phyloP scores from a whole-genome alignment of 2,888 invertebrate species.

The Aphidius colemani region DNA sequence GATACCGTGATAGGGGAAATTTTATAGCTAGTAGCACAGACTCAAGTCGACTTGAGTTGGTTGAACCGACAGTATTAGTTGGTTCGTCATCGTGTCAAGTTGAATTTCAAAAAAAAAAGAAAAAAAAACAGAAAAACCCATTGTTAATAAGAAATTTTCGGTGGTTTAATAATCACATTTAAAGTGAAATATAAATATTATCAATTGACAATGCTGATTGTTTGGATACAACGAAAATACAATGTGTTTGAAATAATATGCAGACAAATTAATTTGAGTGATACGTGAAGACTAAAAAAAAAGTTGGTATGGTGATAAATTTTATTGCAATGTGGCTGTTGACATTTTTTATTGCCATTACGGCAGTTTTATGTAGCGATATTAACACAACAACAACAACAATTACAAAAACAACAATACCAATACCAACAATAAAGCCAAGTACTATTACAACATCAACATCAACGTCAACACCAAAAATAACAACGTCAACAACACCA shows the following conservation, averaged over 20 bases:
- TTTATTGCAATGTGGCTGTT: constrained; percentile 50
- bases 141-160: background rate
- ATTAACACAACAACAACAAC: constrained; percentile 10
- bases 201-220: constrained; percentile 15
- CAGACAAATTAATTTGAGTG: constrained; percentile 24
- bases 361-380: constrained; percentile 50
- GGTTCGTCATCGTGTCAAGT: constrained; percentile 2
- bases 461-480: background rate
- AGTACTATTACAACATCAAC: background rate
- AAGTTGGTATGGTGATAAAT: constrained; percentile 28
- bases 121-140: background rate
- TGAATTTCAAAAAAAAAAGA: background rate
- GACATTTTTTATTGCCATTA: constrained; percentile 52
- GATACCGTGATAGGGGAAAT: constrained; percentile 16
- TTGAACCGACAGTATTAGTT: constrained; percentile 20
- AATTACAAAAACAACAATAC: background rate
- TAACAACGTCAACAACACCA: background rate
- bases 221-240: constrained; percentile 9
- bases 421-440: background rate
- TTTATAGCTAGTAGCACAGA: constrained; percentile 26
- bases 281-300: constrained; percentile 28
- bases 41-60: constrained; percentile 20
- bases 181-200: background rate
- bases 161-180: background rate
- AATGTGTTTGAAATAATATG: constrained; percentile 12